A percentile compares a stretch with the other conserved stretches of the same genome.
phyloP scores from a whole-genome alignment of 2,797 vertebrate species.

The Hippocampus kuda region DNA sequence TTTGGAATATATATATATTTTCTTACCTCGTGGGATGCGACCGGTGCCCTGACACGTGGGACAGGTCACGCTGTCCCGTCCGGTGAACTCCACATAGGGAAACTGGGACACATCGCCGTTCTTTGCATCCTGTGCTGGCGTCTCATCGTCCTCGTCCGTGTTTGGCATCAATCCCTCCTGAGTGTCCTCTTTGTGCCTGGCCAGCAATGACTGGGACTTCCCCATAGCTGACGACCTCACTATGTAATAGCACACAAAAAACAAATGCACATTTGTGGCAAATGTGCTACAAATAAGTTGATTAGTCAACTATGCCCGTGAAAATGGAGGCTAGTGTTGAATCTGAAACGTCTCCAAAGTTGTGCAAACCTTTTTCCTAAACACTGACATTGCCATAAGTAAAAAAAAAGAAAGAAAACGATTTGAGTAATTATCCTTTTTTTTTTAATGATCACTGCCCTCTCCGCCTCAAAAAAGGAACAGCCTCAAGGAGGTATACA shows the following conservation, averaged over 20 bases:
- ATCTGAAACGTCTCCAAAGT: not conserved
- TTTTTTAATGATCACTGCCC: too few species aligned
- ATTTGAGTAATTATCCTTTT: not conserved
- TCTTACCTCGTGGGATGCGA: conserved; percentile 85
- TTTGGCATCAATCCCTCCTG: conserved; percentile 59
- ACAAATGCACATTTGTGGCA: not conserved
- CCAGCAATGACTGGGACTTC: conserved; percentile 79
- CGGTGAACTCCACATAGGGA: conserved; percentile 71
- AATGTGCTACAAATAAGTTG: not conserved
- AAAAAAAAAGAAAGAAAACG: not conserved
- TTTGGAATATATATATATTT: not conserved
- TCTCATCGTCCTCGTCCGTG: conserved; percentile 59
- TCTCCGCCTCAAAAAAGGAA: too few species aligned
- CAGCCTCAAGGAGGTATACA: too few species aligned
- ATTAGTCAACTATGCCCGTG: not conserved
- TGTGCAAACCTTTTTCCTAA: not conserved
- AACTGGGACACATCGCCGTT: conserved; percentile 86
- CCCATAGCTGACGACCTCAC: conserved; percentile 73
- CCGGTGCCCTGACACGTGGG: conserved; percentile 95
- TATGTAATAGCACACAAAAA: conserved; percentile 17
- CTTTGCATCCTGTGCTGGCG: conserved; percentile 64
- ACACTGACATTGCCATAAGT: not conserved
- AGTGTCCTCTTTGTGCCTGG: conserved; percentile 73
- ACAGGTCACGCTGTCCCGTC: conserved; percentile 92
- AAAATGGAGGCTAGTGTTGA: not conserved